Evolutionary conservation across 2,113 vertebrate genomes (phyloP).

Genomic region (Otocyon megalotis): DNA sequence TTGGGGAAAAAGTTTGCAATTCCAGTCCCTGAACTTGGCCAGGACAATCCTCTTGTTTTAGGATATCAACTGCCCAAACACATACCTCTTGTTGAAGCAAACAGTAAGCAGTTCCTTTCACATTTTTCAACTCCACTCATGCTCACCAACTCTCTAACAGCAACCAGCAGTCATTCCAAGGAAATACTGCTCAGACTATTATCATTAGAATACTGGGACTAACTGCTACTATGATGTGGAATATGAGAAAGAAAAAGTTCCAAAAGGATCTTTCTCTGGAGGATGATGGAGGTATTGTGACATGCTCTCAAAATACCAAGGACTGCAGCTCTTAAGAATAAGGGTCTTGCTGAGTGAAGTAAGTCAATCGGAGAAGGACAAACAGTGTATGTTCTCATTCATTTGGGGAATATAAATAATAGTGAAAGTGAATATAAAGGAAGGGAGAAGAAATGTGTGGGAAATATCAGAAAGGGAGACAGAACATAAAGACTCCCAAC

Average conservation of each 20-base stretch:
- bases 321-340: slow-evolving; percentile 7
- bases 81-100: slow-evolving; percentile 62
- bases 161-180: slow-evolving; percentile 59
- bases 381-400: too few species aligned
- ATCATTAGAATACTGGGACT: slow-evolving; percentile 75
- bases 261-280: slow-evolving; percentile 57
- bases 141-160: slow-evolving; percentile 63
- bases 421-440: too few species aligned
- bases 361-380: too few species aligned
- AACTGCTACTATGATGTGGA: slow-evolving; percentile 73
- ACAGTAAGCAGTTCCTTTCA: slow-evolving; percentile 53
- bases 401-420: too few species aligned
- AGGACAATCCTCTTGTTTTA: slow-evolving; percentile 50
- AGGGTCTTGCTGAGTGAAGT: too few species aligned
- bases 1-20: slow-evolving; percentile 20
- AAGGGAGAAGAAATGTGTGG: too few species aligned
- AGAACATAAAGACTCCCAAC: too few species aligned
- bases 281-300: slow-evolving; percentile 47
- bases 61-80: slow-evolving; percentile 34
- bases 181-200: slow-evolving; percentile 55
- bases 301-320: slow-evolving; percentile 64
- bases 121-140: slow-evolving; percentile 65
- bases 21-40: slow-evolving; percentile 44
- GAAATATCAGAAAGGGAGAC: too few species aligned
- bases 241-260: slow-evolving; percentile 72